These are phyloP conservation scores for Cynoglossus semilaevis DNA, from an alignment of 2,113 vertebrate species.

Conservation along the genomic window DNA sequence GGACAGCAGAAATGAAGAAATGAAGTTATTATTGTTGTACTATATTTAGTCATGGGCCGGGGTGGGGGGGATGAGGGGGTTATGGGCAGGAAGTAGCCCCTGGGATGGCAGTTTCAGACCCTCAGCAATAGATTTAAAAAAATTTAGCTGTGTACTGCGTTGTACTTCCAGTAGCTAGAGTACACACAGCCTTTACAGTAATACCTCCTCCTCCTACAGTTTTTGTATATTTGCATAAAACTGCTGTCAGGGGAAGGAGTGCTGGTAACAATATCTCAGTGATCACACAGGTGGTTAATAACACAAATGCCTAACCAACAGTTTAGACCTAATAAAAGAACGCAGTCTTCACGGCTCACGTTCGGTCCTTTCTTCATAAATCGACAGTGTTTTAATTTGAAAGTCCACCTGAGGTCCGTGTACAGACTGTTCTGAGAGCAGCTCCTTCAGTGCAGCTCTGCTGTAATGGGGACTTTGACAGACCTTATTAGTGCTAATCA, in stretches of 20 bases:
- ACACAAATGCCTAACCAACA: slow-evolving; percentile 51
- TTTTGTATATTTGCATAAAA: slow-evolving; percentile 13
- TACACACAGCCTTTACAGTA: too few species aligned
- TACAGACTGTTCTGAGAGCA: slow-evolving; percentile 42
- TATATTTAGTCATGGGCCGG: too few species aligned
- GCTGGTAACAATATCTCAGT: slow-evolving; percentile 13
- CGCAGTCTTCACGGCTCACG: slow-evolving; percentile 28
- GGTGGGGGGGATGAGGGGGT: too few species aligned
- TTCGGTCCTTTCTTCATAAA: slow-evolving; percentile 39
- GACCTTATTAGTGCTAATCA: slow-evolving; percentile 60
- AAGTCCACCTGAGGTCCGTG: slow-evolving; percentile 45
- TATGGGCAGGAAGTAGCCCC: too few species aligned
- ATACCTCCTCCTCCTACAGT: neutral
- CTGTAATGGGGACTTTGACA: slow-evolving; percentile 46
- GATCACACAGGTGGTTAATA: slow-evolving; percentile 44
- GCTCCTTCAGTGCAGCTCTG: slow-evolving; percentile 32
- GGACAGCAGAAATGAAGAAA: too few species aligned
- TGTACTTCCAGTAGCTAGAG: too few species aligned
- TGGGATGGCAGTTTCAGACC: too few species aligned
- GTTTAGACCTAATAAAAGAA: slow-evolving; percentile 50
- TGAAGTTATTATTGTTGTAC: too few species aligned
- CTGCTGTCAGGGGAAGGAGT: slow-evolving; percentile 1
- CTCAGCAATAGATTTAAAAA: too few species aligned
- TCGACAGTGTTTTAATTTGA: slow-evolving; percentile 55
- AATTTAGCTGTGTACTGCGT: too few species aligned